phyloP scores from a whole-genome alignment of 2,113 vertebrate species.

The Xenus cinereus region DNA sequence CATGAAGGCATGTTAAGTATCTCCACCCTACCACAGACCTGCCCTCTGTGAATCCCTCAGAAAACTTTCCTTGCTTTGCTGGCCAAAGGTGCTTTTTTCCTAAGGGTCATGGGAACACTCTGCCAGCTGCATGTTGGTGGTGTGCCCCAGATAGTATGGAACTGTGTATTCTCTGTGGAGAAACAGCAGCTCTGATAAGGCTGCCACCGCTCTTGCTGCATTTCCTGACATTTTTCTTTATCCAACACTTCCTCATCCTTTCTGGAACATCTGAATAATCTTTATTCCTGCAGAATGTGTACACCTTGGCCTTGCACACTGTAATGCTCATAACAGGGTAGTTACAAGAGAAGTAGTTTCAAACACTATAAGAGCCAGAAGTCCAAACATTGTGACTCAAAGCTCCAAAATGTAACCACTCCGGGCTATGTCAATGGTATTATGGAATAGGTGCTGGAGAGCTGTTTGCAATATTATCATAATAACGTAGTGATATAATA shows the following conservation, averaged over 20 bases:
- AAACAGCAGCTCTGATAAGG: neutral
- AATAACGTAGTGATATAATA: neutral
- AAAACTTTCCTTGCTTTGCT: neutral
- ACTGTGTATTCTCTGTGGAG: neutral
- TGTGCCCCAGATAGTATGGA: neutral
- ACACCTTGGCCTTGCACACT: neutral
- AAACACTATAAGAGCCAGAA: neutral
- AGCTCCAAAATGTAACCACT: neutral
- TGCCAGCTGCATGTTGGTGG: neutral
- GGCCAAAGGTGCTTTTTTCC: neutral
- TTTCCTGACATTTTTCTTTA: constrained; percentile 5
- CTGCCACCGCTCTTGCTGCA: neutral
- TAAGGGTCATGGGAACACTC: neutral
- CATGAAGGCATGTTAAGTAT: neutral
- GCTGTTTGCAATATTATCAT: neutral
- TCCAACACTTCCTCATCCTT: neutral
- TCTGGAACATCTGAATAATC: neutral
- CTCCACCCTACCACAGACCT: neutral
- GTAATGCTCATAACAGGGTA: neutral
- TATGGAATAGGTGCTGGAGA: neutral
- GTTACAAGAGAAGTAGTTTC: neutral
- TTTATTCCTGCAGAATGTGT: neutral
- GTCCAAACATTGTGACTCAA: neutral
- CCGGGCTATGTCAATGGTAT: neutral
- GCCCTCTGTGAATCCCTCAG: neutral